These are phyloP conservation scores for Watsonalla cultraria DNA, from an alignment of 2,888 invertebrate species.

Conservation along the genomic window DNA sequence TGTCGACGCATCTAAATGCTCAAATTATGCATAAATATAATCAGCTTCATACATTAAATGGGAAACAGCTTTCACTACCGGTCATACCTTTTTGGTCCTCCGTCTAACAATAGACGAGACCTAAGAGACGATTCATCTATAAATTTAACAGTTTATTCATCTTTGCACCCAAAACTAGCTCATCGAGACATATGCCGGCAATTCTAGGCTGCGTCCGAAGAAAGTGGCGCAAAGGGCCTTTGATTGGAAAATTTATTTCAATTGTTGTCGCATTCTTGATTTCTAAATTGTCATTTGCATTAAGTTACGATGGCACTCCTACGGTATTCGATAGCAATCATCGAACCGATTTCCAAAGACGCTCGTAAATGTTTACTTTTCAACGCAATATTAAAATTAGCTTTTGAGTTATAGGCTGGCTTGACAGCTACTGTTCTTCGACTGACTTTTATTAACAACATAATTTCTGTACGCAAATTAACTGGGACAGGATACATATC, in stretches of 20 bases:
- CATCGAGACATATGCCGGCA: conserved; percentile 17
- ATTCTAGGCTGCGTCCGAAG: conserved; percentile 34
- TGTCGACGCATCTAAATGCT: no score
- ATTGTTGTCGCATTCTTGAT: conserved; percentile 40
- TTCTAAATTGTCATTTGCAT: conserved; percentile 48
- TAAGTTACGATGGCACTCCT: conserved; percentile 40
- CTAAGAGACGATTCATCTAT: conserved; percentile 13
- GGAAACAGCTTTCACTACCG: no score
- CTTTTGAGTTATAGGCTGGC: no score
- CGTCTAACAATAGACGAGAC: conserved; percentile 1
- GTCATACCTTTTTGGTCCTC: no score
- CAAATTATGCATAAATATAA: no score
- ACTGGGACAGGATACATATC: no score
- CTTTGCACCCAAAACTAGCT: conserved; percentile 29
- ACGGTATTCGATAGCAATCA: conserved; percentile 31
- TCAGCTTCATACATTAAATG: no score
- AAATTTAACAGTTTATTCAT: conserved; percentile 30
- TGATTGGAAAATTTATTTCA: conserved; percentile 38
- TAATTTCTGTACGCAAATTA: no score
- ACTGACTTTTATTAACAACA: background rate
- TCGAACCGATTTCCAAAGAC: conserved; percentile 27
- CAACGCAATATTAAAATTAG: background rate
- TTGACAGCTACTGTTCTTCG: background rate
- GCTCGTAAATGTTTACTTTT: conserved; percentile 10
- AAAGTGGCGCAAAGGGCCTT: conserved; percentile 38